Conservation (phyloP, 2,113 vertebrate species). For the Willisornis vidua region DNA sequence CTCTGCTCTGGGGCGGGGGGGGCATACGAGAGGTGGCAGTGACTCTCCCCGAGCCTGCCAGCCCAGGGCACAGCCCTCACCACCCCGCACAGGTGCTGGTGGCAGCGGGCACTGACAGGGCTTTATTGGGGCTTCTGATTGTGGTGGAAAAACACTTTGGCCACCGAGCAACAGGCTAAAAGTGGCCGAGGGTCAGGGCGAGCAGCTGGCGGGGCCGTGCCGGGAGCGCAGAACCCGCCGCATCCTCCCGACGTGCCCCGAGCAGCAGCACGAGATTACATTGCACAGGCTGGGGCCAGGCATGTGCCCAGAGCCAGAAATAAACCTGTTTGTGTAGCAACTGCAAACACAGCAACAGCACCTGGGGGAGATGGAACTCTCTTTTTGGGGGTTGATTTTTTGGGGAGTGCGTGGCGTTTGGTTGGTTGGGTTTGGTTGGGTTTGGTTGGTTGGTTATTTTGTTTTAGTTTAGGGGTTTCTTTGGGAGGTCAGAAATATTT, state of each 20-base stretch:
- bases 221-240: neutral
- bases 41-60: neutral
- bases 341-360: conserved; percentile 67
- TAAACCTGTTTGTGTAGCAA: conserved; percentile 79
- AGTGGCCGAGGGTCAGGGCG: conserved; percentile 5
- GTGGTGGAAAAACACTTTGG: conserved; percentile 40
- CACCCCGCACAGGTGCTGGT: accelerated
- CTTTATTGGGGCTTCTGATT: neutral
- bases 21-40: accelerated
- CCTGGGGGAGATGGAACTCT: neutral
- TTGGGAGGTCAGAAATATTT: neutral
- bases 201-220: conserved; percentile 63
- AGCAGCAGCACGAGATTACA: neutral
- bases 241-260: neutral
- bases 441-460: too few species aligned
- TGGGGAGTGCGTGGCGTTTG: too few species aligned
- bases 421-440: too few species aligned
- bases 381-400: neutral
- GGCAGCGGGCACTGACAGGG: neutral
- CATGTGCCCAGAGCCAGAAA: conserved; percentile 59
- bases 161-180: neutral
- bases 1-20: neutral
- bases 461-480: too few species aligned
- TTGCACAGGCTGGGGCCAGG: conserved; percentile 31
- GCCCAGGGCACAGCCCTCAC: neutral